These are phyloP conservation scores for Myotis brandtii DNA, from an alignment of 2,113 vertebrate genomes.

Conservation along the genomic window DNA sequence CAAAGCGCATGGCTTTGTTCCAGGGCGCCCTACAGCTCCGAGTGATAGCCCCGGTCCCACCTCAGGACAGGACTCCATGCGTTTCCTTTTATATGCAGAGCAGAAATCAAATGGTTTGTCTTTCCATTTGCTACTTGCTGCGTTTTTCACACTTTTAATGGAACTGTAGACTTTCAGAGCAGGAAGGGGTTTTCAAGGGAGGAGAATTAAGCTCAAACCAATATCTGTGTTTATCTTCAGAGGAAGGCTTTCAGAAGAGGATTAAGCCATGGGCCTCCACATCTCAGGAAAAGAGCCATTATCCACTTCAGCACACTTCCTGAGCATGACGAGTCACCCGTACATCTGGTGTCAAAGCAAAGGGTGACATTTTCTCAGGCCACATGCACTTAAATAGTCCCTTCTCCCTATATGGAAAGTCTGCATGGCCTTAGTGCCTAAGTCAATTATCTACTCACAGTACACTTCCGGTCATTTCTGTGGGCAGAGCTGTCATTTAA, in stretches of 20 bases:
- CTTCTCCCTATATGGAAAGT: not conserved
- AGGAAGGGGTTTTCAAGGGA: slow-evolving; percentile 18
- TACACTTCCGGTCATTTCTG: not conserved
- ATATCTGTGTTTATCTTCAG: slow-evolving; percentile 34
- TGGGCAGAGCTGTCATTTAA: not conserved
- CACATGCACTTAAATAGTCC: not conserved
- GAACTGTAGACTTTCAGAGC: slow-evolving; percentile 30
- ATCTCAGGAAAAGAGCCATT: slow-evolving; percentile 52
- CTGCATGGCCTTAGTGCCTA: not conserved
- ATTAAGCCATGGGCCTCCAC: slow-evolving; percentile 33
- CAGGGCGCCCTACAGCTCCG: not conserved
- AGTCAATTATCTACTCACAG: not conserved
- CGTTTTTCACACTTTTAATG: not conserved
- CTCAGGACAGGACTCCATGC: not conserved
- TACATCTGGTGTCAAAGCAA: slow-evolving; percentile 29
- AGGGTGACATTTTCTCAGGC: slow-evolving; percentile 21
- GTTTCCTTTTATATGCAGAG: not conserved
- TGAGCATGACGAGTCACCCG: not conserved
- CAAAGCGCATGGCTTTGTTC: not conserved
- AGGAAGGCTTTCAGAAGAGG: slow-evolving; percentile 29
- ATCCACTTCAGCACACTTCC: slow-evolving; percentile 32
- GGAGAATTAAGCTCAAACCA: slow-evolving; percentile 36
- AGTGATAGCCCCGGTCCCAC: not conserved
- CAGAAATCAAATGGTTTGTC: not conserved
- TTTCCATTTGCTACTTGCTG: not conserved